A percentile compares a stretch with the other conserved stretches of the same genome.
Evolutionary conservation across 2,797 vertebrate genomes (phyloP).

Genomic region (Danionella dracula): DNA sequence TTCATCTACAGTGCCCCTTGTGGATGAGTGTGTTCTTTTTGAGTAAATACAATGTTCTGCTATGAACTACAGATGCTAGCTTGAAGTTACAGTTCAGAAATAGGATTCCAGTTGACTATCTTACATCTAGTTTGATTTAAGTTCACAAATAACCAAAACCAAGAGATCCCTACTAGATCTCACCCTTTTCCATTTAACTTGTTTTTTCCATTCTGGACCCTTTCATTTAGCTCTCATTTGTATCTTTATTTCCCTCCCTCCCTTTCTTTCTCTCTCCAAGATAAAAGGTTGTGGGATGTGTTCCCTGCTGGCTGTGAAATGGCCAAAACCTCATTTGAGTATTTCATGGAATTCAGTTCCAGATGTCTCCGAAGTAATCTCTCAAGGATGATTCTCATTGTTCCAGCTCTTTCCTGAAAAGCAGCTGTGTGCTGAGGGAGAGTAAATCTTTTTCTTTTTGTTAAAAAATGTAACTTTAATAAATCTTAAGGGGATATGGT

Average conservation of each 20-base stretch:
- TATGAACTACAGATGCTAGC: neutral
- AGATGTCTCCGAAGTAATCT: conserved; percentile 56
- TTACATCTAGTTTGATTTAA: neutral
- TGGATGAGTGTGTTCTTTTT: neutral
- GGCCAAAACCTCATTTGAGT: conserved; percentile 37
- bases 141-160: too few relatives aligned
- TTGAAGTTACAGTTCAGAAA: neutral
- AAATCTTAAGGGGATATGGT: too few relatives aligned
- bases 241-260: conserved; percentile 30
- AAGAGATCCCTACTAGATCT: neutral
- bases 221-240: conserved; percentile 15
- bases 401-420: conserved; percentile 43
- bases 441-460: too few relatives aligned
- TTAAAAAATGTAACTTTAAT: too few relatives aligned
- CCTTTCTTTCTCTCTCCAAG: conserved; percentile 27
- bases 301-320: conserved; percentile 31
- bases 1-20: neutral
- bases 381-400: conserved; percentile 42
- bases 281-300: conserved; percentile 33
- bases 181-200: neutral
- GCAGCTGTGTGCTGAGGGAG: conserved; percentile 42
- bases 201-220: neutral
- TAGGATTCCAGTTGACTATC: neutral
- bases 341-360: conserved; percentile 47
- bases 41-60: neutral